phyloP scores from a whole-genome alignment of 2,888 invertebrate species.

The Bimastos eiseni region DNA sequence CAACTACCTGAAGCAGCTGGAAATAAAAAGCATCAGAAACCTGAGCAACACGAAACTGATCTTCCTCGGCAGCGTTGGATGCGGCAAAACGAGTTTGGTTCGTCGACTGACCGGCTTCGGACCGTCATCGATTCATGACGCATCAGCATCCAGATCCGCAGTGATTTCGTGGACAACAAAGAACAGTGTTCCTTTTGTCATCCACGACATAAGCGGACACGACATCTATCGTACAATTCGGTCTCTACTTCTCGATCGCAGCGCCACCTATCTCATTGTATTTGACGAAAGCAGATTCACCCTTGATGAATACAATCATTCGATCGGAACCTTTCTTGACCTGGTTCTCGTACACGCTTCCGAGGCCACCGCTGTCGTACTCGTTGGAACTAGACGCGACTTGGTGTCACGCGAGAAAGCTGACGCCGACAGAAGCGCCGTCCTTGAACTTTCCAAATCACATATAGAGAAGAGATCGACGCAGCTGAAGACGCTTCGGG shows the following conservation, averaged over 20 bases:
- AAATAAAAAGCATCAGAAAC: neutral
- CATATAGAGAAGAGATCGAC: neutral
- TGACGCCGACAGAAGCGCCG: neutral
- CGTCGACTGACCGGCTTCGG: neutral
- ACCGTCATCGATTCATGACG: neutral
- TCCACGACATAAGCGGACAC: neutral
- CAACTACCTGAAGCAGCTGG: neutral
- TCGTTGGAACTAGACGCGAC: neutral
- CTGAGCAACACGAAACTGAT: neutral
- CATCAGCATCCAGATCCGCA: neutral
- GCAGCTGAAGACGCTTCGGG: neutral
- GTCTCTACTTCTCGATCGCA: neutral
- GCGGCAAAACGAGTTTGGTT: neutral
- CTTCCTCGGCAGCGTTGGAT: neutral
- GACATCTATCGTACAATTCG: neutral
- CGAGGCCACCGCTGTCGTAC: no score
- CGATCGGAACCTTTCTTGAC: neutral
- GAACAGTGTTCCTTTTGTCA: neutral
- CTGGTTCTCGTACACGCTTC: neutral
- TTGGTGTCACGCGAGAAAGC: neutral
- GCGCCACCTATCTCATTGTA: neutral
- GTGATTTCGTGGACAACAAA: neutral
- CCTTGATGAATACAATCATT: neutral
- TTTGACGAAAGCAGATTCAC: neutral
- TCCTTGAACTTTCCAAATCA: conserved; percentile 1